Evolutionary conservation across 2,797 vertebrate species (phyloP).

Genomic region (Coregonus sp.): DNA sequence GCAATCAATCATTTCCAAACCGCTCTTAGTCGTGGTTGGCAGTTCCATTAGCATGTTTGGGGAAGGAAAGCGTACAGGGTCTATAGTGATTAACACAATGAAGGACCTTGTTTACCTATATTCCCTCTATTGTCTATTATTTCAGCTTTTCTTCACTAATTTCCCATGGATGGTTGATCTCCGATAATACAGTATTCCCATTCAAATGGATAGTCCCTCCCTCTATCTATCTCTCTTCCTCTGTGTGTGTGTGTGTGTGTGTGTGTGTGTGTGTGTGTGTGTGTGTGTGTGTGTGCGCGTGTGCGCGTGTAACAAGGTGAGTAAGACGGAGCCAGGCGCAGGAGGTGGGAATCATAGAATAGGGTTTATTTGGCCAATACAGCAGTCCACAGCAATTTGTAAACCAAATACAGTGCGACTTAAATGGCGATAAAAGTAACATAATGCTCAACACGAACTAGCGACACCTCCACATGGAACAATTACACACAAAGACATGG

Average conservation of each 20-base stretch:
- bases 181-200: constrained; percentile 53
- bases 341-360: too few relatives aligned
- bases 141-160: constrained; percentile 64
- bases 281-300: not conserved
- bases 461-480: too few relatives aligned
- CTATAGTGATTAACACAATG: constrained; percentile 74
- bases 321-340: too few relatives aligned
- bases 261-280: constrained; percentile 23
- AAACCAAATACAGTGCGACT: too few relatives aligned
- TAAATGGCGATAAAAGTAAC: too few relatives aligned
- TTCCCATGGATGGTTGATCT: constrained; percentile 61
- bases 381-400: too few relatives aligned
- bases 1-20: constrained; percentile 76
- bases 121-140: constrained; percentile 60
- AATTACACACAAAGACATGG: too few relatives aligned
- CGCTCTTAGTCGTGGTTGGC: constrained; percentile 74
- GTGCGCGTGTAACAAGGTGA: too few relatives aligned
- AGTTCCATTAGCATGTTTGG: constrained; percentile 79
- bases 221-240: not conserved
- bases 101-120: constrained; percentile 67
- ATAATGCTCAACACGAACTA: too few relatives aligned
- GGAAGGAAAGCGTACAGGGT: constrained; percentile 65
- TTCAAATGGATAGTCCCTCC: constrained; percentile 44
- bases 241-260: constrained; percentile 4
- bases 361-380: too few relatives aligned